A percentile compares a stretch with the other conserved stretches of the same genome.
phyloP scores from a whole-genome alignment of 2,888 invertebrate species.

The Lasius fuliginosus region DNA sequence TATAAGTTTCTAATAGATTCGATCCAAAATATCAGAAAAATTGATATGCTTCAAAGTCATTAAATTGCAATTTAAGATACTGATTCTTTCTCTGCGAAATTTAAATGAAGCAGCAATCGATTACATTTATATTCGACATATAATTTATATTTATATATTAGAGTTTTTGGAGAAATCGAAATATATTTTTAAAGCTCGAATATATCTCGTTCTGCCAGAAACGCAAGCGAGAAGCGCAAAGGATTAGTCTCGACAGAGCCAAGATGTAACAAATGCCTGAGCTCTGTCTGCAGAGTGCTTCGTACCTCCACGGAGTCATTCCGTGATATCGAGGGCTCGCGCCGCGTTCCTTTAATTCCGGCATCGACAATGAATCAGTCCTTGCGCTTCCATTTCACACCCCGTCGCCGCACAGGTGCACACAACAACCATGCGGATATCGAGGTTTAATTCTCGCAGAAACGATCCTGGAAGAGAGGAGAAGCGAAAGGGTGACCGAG shows the following conservation, averaged over 20 bases:
- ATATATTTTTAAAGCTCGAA: background rate
- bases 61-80: background rate
- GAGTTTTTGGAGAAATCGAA: background rate
- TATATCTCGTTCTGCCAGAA: background rate
- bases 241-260: slow-evolving; percentile 4
- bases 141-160: background rate
- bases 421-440: slow-evolving; percentile 61
- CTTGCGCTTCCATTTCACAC: slow-evolving; percentile 55
- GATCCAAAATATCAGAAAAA: background rate
- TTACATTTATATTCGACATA: background rate
- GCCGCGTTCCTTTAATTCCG: slow-evolving; percentile 69
- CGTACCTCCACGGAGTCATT: slow-evolving; percentile 45
- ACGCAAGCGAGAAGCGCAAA: slow-evolving; percentile 1
- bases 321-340: slow-evolving; percentile 45
- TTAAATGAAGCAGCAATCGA: background rate
- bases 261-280: slow-evolving; percentile 43
- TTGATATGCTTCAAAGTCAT: background rate
- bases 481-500: background rate
- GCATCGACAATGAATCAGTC: slow-evolving; percentile 73
- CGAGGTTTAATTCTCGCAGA: slow-evolving; percentile 74
- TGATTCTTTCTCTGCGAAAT: background rate
- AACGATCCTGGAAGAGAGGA: slow-evolving; percentile 62
- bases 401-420: slow-evolving; percentile 62
- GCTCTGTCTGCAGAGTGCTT: slow-evolving; percentile 30
- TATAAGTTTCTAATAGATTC: background rate